Evolutionary conservation across 2,797 vertebrate genomes (phyloP).

Genomic region (Crocidura indochinensis): DNA sequence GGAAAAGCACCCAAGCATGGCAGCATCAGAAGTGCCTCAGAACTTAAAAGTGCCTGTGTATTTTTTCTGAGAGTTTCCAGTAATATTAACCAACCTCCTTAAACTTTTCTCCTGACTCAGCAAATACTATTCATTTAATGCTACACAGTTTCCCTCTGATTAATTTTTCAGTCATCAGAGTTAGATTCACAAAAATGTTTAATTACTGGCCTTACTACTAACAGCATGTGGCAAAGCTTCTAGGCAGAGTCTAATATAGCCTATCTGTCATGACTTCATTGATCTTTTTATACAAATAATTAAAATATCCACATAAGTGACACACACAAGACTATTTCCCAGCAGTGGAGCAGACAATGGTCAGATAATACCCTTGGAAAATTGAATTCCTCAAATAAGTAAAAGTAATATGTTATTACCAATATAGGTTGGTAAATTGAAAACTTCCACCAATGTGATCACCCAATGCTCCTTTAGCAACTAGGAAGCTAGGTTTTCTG

Average conservation of each 20-base stretch:
- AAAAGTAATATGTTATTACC: background rate
- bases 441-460: background rate
- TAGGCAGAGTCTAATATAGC: background rate
- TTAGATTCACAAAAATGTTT: constrained; percentile 3
- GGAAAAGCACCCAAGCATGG: background rate
- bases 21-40: background rate
- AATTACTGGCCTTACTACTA: background rate
- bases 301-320: background rate
- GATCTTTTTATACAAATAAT: background rate
- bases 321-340: background rate
- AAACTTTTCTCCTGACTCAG: background rate
- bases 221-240: background rate
- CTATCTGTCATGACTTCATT: background rate
- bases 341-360: background rate
- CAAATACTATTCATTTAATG: background rate
- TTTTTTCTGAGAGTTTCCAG: constrained; percentile 37
- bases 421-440: background rate
- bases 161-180: background rate
- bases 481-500: background rate
- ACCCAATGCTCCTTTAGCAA: background rate
- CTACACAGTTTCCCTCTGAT: background rate
- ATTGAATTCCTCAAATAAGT: background rate
- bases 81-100: background rate
- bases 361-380: background rate
- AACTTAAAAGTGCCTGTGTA: too few species aligned